A percentile compares a stretch with the other conserved stretches of the same genome.
phyloP scores from a whole-genome alignment of 2,113 vertebrate genomes.

The Brachionichthys hirsutus region DNA sequence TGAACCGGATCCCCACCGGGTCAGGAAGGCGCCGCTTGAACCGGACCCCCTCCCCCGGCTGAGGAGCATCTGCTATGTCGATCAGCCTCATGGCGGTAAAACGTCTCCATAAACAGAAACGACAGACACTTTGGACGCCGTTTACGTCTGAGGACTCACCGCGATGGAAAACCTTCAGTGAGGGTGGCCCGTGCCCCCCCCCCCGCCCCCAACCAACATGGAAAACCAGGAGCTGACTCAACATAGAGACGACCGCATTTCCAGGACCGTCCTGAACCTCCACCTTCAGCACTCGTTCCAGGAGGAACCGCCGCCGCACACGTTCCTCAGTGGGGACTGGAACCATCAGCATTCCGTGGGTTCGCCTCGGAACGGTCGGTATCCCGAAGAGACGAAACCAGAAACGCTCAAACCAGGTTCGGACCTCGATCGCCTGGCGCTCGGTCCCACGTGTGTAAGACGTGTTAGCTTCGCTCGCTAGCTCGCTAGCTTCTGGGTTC shows the following conservation, averaged over 20 bases:
- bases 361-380: slow-evolving; percentile 2
- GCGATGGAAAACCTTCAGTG: slow-evolving; percentile 67
- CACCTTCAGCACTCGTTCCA: slow-evolving; percentile 11
- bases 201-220: slow-evolving; percentile 64
- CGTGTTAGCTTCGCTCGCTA: no score
- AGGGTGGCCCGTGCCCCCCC: slow-evolving; percentile 62
- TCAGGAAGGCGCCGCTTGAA: slow-evolving; percentile 7
- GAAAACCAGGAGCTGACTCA: slow-evolving; percentile 71
- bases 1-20: slow-evolving; percentile 3
- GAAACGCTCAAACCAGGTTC: neutral
- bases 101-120: slow-evolving; percentile 71
- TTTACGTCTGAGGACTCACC: slow-evolving; percentile 65
- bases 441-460: no score
- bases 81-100: slow-evolving; percentile 51
- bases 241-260: slow-evolving; percentile 67
- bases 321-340: slow-evolving; percentile 8
- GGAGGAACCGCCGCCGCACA: neutral
- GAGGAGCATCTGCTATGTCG: slow-evolving; percentile 41
- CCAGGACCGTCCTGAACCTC: slow-evolving; percentile 62
- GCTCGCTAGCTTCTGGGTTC: no score
- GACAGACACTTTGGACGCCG: slow-evolving; percentile 59
- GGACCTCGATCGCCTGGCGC: no score
- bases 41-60: slow-evolving; percentile 23
- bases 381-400: neutral
- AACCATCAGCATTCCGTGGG: slow-evolving; percentile 9